Base-by-base conservation (phyloP, 2,113 vertebrate genomes). In the Myanophis thanlyinensis region DNA sequence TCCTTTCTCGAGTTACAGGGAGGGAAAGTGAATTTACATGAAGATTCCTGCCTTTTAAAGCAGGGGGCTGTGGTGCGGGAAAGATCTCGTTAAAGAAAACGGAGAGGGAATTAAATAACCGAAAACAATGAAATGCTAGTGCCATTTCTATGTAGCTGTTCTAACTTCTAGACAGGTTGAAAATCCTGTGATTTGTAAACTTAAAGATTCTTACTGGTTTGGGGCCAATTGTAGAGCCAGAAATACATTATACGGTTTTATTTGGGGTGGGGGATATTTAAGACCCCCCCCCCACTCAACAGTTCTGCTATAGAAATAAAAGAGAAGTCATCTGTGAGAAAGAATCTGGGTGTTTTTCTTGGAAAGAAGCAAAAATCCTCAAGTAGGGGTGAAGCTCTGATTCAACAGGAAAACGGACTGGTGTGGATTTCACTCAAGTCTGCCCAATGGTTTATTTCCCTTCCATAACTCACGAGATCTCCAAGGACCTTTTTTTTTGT, bases 351-450 rank as follows among this genome's bases (percentile, higher is more conserved):
- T 97, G 96, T 97, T 97, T 97, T 97, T 97, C 97, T 97, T 97
- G 97, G 97, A 97, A 95, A 93, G 94, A 89, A 95, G 93, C 0
- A 91, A 91, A 96, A 90, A 94, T 95, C 96, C 96, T 97, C 96
- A 92, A 96, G 97, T 97, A 96, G 95, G 95, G 96, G 95, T 96
- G 97, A 97, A 97, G 97, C 97, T 95, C 97, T 96, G 97, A 96
- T 97, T 96, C 96, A 95, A 96, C 96, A 95, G 96, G 88, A 97
- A 97, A 97, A 96, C 91, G 92, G 95, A 97, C 93, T 93, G 96
- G 96, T 97, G 93, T 97, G 92, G 95, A 96, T 97, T 97, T 97
- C 96, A 97, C 93, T 93, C 51, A 86, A 95, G 95, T 97, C 96
- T 97, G 96, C 95, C 94, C 96, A 95, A 95, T 96, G 96, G 96